Evolutionary conservation across 2,797 vertebrate species (phyloP).

Genomic region (Mycteria americana): DNA sequence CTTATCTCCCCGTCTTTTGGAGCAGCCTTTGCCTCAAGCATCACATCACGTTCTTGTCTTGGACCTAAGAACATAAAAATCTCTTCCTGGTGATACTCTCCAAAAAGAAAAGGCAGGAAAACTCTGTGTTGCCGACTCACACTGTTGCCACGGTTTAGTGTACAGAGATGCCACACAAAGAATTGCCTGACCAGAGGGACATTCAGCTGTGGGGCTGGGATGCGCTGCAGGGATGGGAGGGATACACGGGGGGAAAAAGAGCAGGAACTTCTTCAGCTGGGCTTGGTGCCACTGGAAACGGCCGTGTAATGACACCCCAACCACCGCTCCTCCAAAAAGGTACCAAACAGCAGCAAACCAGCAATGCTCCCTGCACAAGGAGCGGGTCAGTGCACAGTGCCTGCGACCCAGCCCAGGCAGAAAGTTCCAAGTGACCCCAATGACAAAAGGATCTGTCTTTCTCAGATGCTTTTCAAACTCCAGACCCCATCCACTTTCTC

Average conservation of each 20-base stretch:
- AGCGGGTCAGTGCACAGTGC: neutral
- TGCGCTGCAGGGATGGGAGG: neutral
- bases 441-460: neutral
- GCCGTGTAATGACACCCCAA: neutral
- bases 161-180: neutral
- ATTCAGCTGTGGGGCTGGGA: neutral
- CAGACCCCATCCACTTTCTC: neutral
- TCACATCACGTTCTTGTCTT: neutral
- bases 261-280: neutral
- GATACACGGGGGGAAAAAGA: rapidly evolving
- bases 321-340: neutral
- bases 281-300: neutral
- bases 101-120: neutral
- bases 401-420: neutral
- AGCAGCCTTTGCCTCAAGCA: neutral
- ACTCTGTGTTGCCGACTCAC: neutral
- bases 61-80: neutral
- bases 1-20: neutral
- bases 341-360: neutral
- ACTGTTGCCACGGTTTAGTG: rapidly evolving
- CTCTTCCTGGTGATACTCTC: neutral
- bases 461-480: neutral
- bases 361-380: rapidly evolving
- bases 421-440: neutral
- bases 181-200: neutral